Evolutionary conservation across 2,888 invertebrate species (phyloP).

Genomic region (Rhagonycha fulva): DNA sequence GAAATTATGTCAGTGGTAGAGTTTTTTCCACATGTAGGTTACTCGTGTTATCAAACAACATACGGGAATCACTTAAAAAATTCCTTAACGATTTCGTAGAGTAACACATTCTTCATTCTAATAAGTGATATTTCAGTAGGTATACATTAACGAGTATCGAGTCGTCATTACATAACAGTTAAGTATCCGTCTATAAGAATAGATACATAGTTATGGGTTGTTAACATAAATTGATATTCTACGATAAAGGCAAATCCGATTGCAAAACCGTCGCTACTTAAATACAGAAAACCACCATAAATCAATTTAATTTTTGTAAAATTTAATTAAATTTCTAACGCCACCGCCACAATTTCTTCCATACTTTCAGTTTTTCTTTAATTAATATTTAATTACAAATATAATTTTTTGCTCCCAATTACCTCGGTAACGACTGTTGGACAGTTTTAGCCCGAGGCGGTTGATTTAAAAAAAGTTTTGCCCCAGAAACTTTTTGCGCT

Average conservation of each 20-base stretch:
- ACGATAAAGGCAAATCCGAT: slow-evolving; percentile 27
- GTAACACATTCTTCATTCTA: not conserved
- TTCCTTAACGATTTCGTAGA: not conserved
- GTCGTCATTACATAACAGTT: slow-evolving; percentile 45
- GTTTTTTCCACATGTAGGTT: not conserved
- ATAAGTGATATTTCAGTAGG: slow-evolving; percentile 13
- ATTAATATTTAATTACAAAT: not conserved
- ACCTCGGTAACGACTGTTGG: not conserved
- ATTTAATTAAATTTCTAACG: not conserved
- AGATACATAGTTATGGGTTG: slow-evolving; percentile 37
- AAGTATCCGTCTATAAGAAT: slow-evolving; percentile 46
- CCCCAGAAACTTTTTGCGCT: not conserved
- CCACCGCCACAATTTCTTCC: not conserved
- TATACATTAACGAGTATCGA: slow-evolving; percentile 38
- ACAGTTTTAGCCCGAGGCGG: not conserved
- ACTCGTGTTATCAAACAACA: not conserved
- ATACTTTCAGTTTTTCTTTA: not conserved
- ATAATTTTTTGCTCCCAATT: not conserved
- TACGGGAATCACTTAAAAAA: not conserved
- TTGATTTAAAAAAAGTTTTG: not conserved
- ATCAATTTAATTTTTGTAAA: not conserved
- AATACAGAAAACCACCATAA: not conserved
- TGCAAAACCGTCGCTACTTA: slow-evolving; percentile 16
- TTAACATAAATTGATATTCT: slow-evolving; percentile 50
- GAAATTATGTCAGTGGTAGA: not conserved